phyloP scores from a whole-genome alignment of 92 coral and sea anemone species.

The Parazoanthus darwini region DNA sequence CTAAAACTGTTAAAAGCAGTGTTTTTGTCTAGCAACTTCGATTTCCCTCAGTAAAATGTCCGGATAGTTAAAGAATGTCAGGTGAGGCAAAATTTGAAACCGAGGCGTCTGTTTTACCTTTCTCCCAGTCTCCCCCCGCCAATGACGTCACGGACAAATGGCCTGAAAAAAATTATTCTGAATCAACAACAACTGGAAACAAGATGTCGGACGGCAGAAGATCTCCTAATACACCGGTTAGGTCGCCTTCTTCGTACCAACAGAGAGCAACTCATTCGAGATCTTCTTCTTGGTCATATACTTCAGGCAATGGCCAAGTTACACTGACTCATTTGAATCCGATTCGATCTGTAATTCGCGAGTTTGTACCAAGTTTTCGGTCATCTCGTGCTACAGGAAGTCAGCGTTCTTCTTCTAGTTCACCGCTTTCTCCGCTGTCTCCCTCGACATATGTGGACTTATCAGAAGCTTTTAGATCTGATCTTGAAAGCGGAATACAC shows the following conservation, averaged over 20 bases:
- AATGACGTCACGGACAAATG: neutral
- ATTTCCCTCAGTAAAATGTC: neutral
- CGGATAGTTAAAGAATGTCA: neutral
- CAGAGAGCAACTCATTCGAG: slow-evolving; percentile 95
- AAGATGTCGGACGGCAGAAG: slow-evolving; percentile 35
- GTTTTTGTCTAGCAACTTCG: neutral
- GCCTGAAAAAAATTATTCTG: neutral
- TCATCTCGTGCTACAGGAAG: slow-evolving; percentile 57
- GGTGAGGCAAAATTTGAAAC: slow-evolving; percentile 3
- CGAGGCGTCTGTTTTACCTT: slow-evolving; percentile 16
- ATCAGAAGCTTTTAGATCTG: slow-evolving; percentile 72
- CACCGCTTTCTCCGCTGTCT: slow-evolving; percentile 78
- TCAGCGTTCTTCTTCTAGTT: slow-evolving; percentile 61
- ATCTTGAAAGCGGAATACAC: slow-evolving; percentile 59
- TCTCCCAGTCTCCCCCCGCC: slow-evolving; percentile 40
- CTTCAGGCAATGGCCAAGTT: slow-evolving; percentile 94
- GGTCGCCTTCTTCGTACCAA: slow-evolving; percentile 69
- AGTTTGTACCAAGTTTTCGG: slow-evolving; percentile 95
- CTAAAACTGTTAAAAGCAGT: too few relatives aligned
- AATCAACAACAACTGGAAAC: slow-evolving; percentile 28
- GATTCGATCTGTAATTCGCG: slow-evolving; percentile 94
- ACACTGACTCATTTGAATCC: slow-evolving; percentile 85
- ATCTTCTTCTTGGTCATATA: slow-evolving; percentile 96
- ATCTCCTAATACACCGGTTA: slow-evolving; percentile 26
- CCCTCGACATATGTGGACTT: slow-evolving; percentile 88